Conservation (phyloP, 2,888 invertebrate genomes). For the Penaeus monodon region DNA sequence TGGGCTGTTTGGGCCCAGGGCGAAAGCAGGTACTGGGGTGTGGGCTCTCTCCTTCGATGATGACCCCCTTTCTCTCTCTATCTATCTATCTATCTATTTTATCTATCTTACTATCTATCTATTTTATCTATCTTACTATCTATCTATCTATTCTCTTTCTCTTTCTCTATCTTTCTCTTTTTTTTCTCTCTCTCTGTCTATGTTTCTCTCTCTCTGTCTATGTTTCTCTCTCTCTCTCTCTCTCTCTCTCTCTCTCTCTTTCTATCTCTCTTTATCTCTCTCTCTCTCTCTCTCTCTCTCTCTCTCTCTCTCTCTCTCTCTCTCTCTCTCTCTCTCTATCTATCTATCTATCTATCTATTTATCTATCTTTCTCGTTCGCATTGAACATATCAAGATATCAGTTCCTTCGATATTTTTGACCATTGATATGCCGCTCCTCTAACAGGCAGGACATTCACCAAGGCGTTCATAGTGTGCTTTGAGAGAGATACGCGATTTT, state of each 20-base stretch:
- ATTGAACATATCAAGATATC: not conserved
- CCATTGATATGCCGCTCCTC: too few species aligned
- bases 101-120: not conserved
- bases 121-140: not conserved
- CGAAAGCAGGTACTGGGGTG: too few species aligned
- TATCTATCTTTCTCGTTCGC: not conserved
- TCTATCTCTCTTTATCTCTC: not conserved
- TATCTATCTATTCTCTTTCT: not conserved
- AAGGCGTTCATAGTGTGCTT: too few species aligned
- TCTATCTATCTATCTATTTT: not conserved
- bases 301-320: not conserved
- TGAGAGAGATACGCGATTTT: too few species aligned
- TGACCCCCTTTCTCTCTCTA: not conserved
- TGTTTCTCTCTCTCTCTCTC: not conserved
- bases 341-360: not conserved
- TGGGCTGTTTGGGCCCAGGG: too few species aligned
- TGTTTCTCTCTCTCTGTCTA: not conserved
- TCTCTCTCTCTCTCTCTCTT: not conserved
- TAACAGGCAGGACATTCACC: too few species aligned
- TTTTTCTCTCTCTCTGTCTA: slow-evolving; percentile 11
- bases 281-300: too few species aligned
- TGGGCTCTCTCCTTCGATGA: too few species aligned
- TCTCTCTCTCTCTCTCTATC: not conserved
- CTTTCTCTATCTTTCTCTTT: not conserved
- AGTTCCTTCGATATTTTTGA: too few species aligned